Conservation (phyloP, 2,888 invertebrate genomes). For the Crocallis elinguaria region DNA sequence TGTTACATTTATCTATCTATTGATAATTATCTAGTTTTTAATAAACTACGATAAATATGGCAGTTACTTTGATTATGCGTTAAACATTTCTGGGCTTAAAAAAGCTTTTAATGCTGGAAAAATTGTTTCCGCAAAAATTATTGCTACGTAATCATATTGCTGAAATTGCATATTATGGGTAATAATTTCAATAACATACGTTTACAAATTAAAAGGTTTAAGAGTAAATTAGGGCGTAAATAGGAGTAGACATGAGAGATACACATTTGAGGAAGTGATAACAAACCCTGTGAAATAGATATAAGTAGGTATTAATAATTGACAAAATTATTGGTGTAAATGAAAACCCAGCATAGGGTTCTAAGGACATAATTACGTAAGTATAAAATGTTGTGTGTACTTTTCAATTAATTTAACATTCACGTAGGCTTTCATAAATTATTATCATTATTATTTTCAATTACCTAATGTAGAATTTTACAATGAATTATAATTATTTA, state of each 20-base stretch:
- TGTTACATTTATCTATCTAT: slow-evolving; percentile 22
- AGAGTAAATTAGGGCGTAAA: not conserved
- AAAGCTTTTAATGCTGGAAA: slow-evolving; percentile 4
- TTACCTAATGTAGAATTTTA: no score
- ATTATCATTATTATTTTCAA: not conserved
- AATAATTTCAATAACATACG: not conserved
- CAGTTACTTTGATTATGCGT: slow-evolving; percentile 30
- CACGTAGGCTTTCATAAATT: not conserved
- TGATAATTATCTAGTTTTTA: slow-evolving; percentile 19
- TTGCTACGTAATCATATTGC: no score
- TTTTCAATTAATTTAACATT: slow-evolving; percentile 37
- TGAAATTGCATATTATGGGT: no score
- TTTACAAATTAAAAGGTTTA: not conserved
- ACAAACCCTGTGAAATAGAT: slow-evolving; percentile 77
- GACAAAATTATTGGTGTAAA: slow-evolving; percentile 79
- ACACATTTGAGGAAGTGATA: slow-evolving; percentile 65
- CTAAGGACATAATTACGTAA: slow-evolving; percentile 44
- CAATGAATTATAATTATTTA: no score
- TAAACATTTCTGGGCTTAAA: slow-evolving; percentile 18
- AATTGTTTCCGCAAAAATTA: not conserved
- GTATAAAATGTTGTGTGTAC: slow-evolving; percentile 43
- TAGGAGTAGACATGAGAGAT: slow-evolving; percentile 48
- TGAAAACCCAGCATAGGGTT: slow-evolving; percentile 58
- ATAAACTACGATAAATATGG: slow-evolving; percentile 25
- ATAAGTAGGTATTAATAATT: slow-evolving; percentile 60